Evolutionary conservation across 2,113 vertebrate species (phyloP).

Genomic region (Tragelaphus imberbis): DNA sequence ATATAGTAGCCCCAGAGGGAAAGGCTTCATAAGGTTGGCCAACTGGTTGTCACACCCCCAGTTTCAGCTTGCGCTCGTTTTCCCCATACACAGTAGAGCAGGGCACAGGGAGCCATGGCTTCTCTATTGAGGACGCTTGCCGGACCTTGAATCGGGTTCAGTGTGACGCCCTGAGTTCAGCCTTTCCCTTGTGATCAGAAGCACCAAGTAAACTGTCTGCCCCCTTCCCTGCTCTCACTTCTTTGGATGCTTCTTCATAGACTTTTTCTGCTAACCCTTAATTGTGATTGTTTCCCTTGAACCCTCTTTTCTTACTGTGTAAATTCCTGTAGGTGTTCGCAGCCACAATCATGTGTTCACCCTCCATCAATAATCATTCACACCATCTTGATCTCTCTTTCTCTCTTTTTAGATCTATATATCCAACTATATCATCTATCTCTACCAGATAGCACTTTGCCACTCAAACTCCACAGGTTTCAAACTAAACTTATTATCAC

Average conservation of each 20-base stretch:
- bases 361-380: neutral
- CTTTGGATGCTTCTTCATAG: neutral
- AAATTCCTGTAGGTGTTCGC: neutral
- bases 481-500: neutral
- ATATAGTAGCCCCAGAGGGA: neutral
- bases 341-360: neutral
- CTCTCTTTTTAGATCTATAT: neutral
- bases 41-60: neutral
- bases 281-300: neutral
- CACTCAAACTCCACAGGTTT: neutral
- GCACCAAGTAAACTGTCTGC: neutral
- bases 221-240: neutral
- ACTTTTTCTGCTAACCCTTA: neutral
- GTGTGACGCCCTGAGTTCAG: neutral
- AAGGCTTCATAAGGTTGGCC: neutral
- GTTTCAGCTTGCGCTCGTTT: neutral
- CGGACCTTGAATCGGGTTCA: accelerated
- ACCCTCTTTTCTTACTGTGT: neutral
- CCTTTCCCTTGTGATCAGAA: neutral
- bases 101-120: neutral
- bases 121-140: neutral
- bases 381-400: neutral
- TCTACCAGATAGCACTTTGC: neutral
- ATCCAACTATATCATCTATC: neutral
- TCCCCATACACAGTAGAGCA: neutral